Evolutionary conservation across 2,888 invertebrate genomes (phyloP).

Genomic region (Drosophila testacea): DNA sequence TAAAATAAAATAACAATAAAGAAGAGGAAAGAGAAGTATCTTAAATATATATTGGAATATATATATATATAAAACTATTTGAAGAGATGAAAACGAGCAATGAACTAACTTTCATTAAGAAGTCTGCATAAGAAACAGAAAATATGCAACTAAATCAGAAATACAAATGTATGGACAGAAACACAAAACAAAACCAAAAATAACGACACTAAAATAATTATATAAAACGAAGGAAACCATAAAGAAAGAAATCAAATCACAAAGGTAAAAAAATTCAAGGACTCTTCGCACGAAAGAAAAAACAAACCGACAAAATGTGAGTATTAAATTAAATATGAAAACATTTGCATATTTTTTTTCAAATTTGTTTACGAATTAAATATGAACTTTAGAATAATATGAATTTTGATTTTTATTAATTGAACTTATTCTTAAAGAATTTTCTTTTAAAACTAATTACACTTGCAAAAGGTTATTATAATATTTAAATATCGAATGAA

Average conservation of each 20-base stretch:
- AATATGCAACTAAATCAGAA: slow-evolving; percentile 3
- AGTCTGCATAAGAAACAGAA: neutral
- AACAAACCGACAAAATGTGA: slow-evolving; percentile 35
- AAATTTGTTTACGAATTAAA: neutral
- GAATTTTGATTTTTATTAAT: neutral
- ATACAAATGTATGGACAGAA: neutral
- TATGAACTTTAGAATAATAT: neutral
- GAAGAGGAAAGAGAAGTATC: neutral
- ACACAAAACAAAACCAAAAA: neutral
- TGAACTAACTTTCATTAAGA: neutral
- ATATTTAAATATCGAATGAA: neutral
- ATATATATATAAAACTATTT: slow-evolving; percentile 3
- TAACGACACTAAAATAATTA: slow-evolving; percentile 1
- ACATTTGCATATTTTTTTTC: neutral
- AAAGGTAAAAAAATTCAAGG: slow-evolving; percentile 11
- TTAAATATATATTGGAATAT: slow-evolving; percentile 5
- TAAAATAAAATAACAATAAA: neutral
- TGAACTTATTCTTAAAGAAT: neutral
- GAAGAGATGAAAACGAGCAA: neutral
- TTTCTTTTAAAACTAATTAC: neutral
- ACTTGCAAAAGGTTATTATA: slow-evolving; percentile 11
- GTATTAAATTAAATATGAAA: slow-evolving; percentile 9
- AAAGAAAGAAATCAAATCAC: slow-evolving; percentile 9
- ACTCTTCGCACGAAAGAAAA: slow-evolving; percentile 5
- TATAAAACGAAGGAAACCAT: slow-evolving; percentile 1